These are phyloP conservation scores for Epinephelus cyanopodus DNA, from an alignment of 2,113 vertebrate species.

Conservation along the genomic window DNA sequence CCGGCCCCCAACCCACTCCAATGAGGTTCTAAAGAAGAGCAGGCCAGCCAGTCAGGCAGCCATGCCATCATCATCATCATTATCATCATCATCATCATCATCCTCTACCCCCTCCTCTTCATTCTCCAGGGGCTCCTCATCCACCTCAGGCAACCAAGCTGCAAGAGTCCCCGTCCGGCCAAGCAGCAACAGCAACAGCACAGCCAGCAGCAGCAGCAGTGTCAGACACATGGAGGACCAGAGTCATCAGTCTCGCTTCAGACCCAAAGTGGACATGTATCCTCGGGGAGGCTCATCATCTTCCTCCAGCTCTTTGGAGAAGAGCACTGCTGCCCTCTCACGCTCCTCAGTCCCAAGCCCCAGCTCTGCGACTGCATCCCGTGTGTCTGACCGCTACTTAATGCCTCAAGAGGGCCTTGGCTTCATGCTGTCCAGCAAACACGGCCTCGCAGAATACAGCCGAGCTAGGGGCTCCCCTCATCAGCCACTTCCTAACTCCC, in stretches of 20 bases:
- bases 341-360: slow-evolving; percentile 67
- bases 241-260: slow-evolving; percentile 75
- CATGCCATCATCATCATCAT: slow-evolving; percentile 25
- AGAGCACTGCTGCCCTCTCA: slow-evolving; percentile 77
- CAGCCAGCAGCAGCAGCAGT: slow-evolving; percentile 37
- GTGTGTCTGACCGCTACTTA: slow-evolving; percentile 82
- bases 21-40: slow-evolving; percentile 75
- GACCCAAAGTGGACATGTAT: slow-evolving; percentile 84
- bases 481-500: slow-evolving; percentile 72
- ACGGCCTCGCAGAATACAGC: slow-evolving; percentile 82
- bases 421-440: slow-evolving; percentile 86
- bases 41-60: slow-evolving; percentile 70
- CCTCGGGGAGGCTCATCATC: slow-evolving; percentile 72
- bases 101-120: slow-evolving; percentile 57
- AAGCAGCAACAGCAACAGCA: slow-evolving; percentile 50
- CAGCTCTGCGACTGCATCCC: slow-evolving; percentile 67
- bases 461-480: slow-evolving; percentile 81
- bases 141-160: slow-evolving; percentile 45
- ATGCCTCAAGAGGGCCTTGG: slow-evolving; percentile 78
- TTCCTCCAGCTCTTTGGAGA: slow-evolving; percentile 76
- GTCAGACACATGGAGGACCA: slow-evolving; percentile 76
- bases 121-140: slow-evolving; percentile 55
- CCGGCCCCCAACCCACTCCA: slow-evolving; percentile 80
- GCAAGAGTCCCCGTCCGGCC: slow-evolving; percentile 53
- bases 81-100: slow-evolving; percentile 42